Conservation (phyloP, 2,113 vertebrate species). For the Ibidorhyncha struthersii region DNA sequence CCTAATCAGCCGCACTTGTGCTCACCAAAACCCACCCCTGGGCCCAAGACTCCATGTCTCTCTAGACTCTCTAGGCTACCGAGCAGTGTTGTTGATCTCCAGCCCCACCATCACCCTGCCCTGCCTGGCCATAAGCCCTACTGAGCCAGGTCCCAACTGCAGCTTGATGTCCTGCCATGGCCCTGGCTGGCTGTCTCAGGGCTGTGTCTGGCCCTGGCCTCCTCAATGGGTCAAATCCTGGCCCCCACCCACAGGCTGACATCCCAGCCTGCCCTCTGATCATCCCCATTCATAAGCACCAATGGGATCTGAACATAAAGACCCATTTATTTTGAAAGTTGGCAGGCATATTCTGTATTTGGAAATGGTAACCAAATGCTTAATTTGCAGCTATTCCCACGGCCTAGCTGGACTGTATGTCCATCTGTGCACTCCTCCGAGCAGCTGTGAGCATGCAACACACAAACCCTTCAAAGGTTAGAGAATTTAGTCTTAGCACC, state of each 20-base stretch:
- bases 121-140: neutral
- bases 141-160: neutral
- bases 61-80: neutral
- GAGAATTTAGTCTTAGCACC: neutral
- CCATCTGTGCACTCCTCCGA: neutral
- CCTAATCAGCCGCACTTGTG: neutral
- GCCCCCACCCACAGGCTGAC: too few relatives aligned
- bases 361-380: neutral
- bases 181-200: neutral
- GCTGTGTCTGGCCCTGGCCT: too few relatives aligned
- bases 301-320: neutral
- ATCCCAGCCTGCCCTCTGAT: neutral
- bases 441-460: neutral
- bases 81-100: rapidly evolving
- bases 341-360: neutral
- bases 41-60: neutral
- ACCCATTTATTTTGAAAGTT: neutral
- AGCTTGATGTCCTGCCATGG: neutral
- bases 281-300: rapidly evolving
- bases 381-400: neutral
- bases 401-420: neutral
- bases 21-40: too few relatives aligned
- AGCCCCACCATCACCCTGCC: too few relatives aligned
- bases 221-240: neutral
- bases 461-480: neutral